A percentile compares a stretch with the other conserved stretches of the same genome.
Conservation (phyloP, 1,140 invertebrate species). For the Magallana gigas region DNA sequence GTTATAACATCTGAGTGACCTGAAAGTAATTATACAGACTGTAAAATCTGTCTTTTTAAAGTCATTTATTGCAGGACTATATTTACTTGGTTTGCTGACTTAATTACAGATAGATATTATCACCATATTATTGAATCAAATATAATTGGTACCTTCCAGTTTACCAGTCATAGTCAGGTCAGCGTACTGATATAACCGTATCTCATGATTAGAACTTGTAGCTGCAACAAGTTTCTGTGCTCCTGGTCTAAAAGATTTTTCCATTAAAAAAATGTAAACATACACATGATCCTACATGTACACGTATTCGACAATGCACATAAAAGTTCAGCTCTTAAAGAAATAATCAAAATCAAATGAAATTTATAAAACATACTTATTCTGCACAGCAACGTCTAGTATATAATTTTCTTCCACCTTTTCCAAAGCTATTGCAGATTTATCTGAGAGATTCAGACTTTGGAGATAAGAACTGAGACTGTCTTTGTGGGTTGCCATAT, state of each 20-base stretch:
- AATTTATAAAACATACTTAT: slow-evolving; percentile 28
- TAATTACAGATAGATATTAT: too few relatives aligned
- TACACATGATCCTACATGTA: too few relatives aligned
- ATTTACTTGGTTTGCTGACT: too few relatives aligned
- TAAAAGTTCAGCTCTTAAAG: too few relatives aligned
- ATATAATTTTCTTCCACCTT: slow-evolving; percentile 57
- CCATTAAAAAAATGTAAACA: too few relatives aligned
- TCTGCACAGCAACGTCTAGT: slow-evolving; percentile 56
- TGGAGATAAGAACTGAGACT: slow-evolving; percentile 38
- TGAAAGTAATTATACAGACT: slow-evolving; percentile 19
- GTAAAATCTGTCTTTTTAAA: too few relatives aligned
- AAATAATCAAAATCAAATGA: too few relatives aligned
- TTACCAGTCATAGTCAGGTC: slow-evolving; percentile 4
- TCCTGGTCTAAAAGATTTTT: neutral
- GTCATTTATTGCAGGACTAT: too few relatives aligned
- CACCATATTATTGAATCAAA: neutral
- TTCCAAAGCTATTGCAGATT: slow-evolving; percentile 56
- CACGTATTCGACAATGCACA: too few relatives aligned
- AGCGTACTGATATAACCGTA: neutral
- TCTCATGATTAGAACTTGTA: slow-evolving; percentile 26
- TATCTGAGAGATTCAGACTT: slow-evolving; percentile 51
- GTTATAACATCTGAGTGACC: slow-evolving; percentile 62
- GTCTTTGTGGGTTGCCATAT: neutral
- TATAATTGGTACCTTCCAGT: neutral
- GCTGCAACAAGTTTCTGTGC: neutral